Percentiles rank a stretch among this genome's conserved stretches.
phyloP scores from a whole-genome alignment of 2,113 vertebrate genomes.

The Pandion haliaetus region DNA sequence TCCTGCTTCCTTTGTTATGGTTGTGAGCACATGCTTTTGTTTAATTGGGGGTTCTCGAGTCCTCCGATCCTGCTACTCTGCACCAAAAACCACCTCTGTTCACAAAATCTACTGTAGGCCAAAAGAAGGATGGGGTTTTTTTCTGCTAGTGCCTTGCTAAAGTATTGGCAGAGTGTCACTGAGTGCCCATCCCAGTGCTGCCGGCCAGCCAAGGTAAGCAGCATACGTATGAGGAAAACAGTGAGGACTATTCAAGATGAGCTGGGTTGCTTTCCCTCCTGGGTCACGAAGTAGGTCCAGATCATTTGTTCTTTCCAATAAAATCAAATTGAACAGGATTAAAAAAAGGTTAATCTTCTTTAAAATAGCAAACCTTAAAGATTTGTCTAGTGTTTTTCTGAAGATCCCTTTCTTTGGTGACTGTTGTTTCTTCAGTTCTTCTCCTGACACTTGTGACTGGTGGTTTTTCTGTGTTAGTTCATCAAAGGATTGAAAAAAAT shows the following conservation, averaged over 20 bases:
- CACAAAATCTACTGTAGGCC: background rate
- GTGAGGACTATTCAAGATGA: background rate
- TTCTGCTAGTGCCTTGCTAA: background rate
- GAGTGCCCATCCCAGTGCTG: background rate
- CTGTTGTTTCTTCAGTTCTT: background rate
- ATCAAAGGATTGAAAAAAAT: background rate
- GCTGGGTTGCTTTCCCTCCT: background rate
- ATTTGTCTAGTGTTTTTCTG: background rate
- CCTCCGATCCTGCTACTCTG: background rate
- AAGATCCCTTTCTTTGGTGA: background rate
- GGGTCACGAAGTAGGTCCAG: background rate
- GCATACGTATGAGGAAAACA: background rate
- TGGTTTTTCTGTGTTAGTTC: background rate
- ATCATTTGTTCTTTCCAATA: background rate
- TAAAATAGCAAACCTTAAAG: background rate
- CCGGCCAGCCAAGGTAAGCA: conserved; percentile 10
- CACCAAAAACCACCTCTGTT: background rate
- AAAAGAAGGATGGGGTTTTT: background rate
- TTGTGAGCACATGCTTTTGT: background rate
- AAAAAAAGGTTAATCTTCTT: background rate
- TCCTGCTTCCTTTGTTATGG: background rate
- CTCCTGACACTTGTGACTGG: background rate
- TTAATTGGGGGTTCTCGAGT: background rate
- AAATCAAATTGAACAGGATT: background rate
- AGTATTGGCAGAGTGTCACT: background rate